phyloP scores from a whole-genome alignment of 2,888 invertebrate species.

The Notodonta dromedarius region DNA sequence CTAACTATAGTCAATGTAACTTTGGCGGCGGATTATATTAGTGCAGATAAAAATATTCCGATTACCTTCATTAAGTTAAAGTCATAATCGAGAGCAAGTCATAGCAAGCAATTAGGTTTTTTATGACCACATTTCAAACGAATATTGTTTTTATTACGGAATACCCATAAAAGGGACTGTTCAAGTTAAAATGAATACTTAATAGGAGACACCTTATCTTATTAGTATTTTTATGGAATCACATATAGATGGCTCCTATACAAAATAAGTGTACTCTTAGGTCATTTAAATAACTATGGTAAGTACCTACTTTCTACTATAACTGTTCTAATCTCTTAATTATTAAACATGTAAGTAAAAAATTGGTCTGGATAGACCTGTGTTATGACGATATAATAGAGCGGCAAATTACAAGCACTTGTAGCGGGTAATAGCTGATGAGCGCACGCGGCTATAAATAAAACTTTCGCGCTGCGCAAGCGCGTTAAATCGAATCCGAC shows the following conservation, averaged over 20 bases:
- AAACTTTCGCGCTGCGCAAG: constrained; percentile 74
- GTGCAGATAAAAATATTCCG: constrained; percentile 54
- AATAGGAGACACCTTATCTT: constrained; percentile 8
- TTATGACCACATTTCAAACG: constrained; percentile 26
- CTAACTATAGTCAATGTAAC: constrained; percentile 48
- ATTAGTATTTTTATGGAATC: neutral
- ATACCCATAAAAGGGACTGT: constrained; percentile 12
- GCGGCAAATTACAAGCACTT: constrained; percentile 30
- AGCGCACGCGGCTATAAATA: constrained; percentile 72
- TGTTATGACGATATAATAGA: constrained; percentile 16
- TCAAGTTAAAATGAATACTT: constrained; percentile 10
- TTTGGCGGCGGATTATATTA: constrained; percentile 50
- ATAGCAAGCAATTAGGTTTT: constrained; percentile 26
- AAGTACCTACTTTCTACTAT: neutral
- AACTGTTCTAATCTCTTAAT: neutral
- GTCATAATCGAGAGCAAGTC: constrained; percentile 36
- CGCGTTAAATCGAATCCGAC: constrained; percentile 81
- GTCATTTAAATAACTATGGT: no score
- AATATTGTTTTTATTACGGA: constrained; percentile 31
- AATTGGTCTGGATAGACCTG: neutral
- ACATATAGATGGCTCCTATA: neutral
- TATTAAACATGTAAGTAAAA: neutral
- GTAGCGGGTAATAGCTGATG: constrained; percentile 60
- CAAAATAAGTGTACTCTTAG: no score
- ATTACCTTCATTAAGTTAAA: constrained; percentile 43